Conservation (phyloP, 2,888 invertebrate species). For the Chloromyia formosa region DNA sequence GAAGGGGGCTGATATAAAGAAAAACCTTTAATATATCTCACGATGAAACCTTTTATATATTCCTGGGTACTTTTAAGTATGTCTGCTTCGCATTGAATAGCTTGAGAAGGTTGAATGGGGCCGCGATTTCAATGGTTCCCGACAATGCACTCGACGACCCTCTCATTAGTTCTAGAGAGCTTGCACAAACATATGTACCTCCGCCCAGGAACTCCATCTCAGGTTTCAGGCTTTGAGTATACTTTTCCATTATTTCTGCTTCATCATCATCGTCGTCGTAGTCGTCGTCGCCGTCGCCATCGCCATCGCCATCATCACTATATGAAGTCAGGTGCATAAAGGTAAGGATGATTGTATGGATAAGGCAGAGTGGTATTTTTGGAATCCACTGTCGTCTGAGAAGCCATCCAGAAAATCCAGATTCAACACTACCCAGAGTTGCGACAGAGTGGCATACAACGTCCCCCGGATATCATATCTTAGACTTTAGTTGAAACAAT, state of each 20-base stretch:
- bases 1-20: not conserved
- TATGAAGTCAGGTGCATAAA: constrained; percentile 8
- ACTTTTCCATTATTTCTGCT: constrained; percentile 37
- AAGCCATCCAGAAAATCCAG: constrained; percentile 2
- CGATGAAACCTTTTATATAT: constrained; percentile 19
- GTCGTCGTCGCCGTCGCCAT: not conserved
- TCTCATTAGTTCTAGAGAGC: constrained; percentile 21
- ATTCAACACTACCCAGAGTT: not conserved
- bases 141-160: not conserved
- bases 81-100: constrained; percentile 20
- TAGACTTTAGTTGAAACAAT: constrained; percentile 29
- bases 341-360: constrained; percentile 19
- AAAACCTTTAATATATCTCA: constrained; percentile 23
- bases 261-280: constrained; percentile 32
- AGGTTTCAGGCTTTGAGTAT: constrained; percentile 5
- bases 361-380: constrained; percentile 32
- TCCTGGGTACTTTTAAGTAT: constrained; percentile 25
- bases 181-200: constrained; percentile 31
- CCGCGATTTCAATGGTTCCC: constrained; percentile 19
- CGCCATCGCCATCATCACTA: not conserved
- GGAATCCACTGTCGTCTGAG: not conserved
- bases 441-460: not conserved
- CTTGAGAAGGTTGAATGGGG: constrained; percentile 25
- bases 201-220: not conserved
- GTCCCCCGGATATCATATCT: not conserved